A percentile compares a stretch with the other conserved stretches of the same genome.
Evolutionary conservation across 2,888 invertebrate species (phyloP).

Genomic region (Ctena decussata): DNA sequence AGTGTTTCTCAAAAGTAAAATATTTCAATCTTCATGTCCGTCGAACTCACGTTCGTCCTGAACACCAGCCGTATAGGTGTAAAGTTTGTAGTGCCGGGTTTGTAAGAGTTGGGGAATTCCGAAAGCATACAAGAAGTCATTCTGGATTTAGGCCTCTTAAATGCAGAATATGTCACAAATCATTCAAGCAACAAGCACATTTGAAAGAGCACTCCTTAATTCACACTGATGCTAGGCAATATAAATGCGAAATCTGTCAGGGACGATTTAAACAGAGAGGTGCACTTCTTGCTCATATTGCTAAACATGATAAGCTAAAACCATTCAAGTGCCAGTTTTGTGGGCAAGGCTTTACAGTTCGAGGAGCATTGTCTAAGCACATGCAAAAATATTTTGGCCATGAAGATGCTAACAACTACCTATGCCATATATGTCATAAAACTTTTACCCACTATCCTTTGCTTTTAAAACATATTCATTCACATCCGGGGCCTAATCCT

Average conservation of each 20-base stretch:
- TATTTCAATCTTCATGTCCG: slow-evolving; percentile 61
- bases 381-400: slow-evolving; percentile 49
- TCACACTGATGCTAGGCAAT: slow-evolving; percentile 42
- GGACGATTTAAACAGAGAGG: slow-evolving; percentile 53
- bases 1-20: slow-evolving; percentile 53
- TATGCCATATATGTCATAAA: slow-evolving; percentile 58
- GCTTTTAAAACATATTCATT: slow-evolving; percentile 53
- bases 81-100: slow-evolving; percentile 65
- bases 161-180: slow-evolving; percentile 50
- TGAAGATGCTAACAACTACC: slow-evolving; percentile 22
- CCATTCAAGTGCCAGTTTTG: slow-evolving; percentile 64
- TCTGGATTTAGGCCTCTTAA: slow-evolving; percentile 61
- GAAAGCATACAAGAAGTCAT: slow-evolving; percentile 61
- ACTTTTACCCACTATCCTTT: slow-evolving; percentile 53
- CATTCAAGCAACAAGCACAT: slow-evolving; percentile 64
- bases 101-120: slow-evolving; percentile 58
- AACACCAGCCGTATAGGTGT: slow-evolving; percentile 62
- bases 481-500: slow-evolving; percentile 56
- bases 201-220: slow-evolving; percentile 54
- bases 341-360: slow-evolving; percentile 49
- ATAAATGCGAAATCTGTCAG: slow-evolving; percentile 51
- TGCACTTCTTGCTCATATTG: slow-evolving; percentile 56
- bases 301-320: slow-evolving; percentile 56
- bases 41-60: slow-evolving; percentile 56
- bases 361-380: slow-evolving; percentile 56